Evolutionary conservation across 2,888 invertebrate genomes (phyloP).

Genomic region (Amblyjoppa proteus): DNA sequence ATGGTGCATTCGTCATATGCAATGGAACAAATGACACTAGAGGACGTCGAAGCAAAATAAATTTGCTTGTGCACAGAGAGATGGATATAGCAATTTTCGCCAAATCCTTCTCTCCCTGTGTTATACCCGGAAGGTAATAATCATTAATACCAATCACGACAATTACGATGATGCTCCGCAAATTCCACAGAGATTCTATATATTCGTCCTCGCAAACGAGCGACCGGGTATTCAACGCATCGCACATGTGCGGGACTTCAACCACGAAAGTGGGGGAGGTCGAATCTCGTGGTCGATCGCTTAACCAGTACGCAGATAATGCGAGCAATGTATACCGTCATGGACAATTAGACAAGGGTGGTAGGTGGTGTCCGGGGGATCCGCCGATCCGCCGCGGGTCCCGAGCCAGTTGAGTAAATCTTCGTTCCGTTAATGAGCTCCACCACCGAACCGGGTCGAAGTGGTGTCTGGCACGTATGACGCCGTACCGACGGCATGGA

Average conservation of each 20-base stretch:
- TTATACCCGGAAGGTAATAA: background rate
- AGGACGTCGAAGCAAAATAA: too few relatives aligned
- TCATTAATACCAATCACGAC: background rate
- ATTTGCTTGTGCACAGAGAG: too few relatives aligned
- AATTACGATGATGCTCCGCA: background rate
- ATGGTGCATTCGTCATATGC: too few relatives aligned
- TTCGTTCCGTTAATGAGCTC: slow-evolving; percentile 63
- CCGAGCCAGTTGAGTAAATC: slow-evolving; percentile 62
- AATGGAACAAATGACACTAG: background rate
- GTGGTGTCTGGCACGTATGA: slow-evolving; percentile 46
- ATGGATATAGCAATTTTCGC: too few relatives aligned
- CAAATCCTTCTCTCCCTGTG: too few relatives aligned
- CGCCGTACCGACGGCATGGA: slow-evolving; percentile 12
- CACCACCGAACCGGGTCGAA: slow-evolving; percentile 36
- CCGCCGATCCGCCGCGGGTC: slow-evolving; percentile 28
- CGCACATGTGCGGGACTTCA: slow-evolving; percentile 8
- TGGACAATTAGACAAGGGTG: slow-evolving; percentile 63
- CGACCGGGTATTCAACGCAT: background rate
- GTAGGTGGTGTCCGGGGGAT: slow-evolving; percentile 6
- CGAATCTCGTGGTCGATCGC: slow-evolving; percentile 50
- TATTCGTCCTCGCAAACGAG: background rate
- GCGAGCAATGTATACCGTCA: slow-evolving; percentile 51
- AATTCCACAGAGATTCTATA: slow-evolving; percentile 14
- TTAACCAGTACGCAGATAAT: slow-evolving; percentile 62
- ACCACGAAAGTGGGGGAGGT: slow-evolving; percentile 14